These are phyloP conservation scores for Peromyscus attwateri DNA, from an alignment of 2,797 vertebrate genomes.

Conservation along the genomic window DNA sequence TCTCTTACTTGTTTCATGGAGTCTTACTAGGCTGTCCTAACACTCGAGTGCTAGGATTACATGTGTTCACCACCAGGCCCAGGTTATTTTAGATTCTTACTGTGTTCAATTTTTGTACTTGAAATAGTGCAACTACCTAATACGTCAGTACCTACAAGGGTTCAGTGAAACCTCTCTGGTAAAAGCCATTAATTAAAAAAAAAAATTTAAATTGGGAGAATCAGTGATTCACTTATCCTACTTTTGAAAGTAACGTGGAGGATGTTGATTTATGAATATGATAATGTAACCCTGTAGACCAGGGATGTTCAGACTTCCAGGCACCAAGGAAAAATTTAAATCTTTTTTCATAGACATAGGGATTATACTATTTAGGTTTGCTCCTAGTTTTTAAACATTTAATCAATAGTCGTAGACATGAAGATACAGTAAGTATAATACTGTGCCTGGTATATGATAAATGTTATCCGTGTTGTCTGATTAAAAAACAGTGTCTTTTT, in stretches of 20 bases:
- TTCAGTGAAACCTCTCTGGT: constrained; percentile 14
- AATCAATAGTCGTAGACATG: neutral
- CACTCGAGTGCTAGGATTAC: neutral
- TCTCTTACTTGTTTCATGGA: neutral
- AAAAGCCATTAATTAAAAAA: constrained; percentile 33
- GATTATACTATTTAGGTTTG: neutral
- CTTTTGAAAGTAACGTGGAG: neutral
- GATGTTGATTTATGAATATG: neutral
- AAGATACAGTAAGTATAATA: neutral
- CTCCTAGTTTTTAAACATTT: neutral
- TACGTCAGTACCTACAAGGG: neutral
- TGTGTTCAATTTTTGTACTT: constrained; percentile 1
- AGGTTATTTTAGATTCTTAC: neutral
- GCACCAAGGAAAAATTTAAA: neutral
- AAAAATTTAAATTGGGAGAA: neutral
- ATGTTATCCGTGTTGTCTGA: too few species aligned
- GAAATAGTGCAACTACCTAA: neutral
- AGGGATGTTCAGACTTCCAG: neutral
- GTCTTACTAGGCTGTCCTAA: neutral
- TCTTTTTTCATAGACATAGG: neutral
- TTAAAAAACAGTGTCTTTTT: too few species aligned
- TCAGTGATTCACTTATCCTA: neutral
- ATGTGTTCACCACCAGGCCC: neutral
- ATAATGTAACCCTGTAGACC: neutral
- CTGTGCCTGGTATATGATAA: too few species aligned